Conservation (phyloP, 2,888 invertebrate genomes). For the Ceriagrion tenellum region DNA sequence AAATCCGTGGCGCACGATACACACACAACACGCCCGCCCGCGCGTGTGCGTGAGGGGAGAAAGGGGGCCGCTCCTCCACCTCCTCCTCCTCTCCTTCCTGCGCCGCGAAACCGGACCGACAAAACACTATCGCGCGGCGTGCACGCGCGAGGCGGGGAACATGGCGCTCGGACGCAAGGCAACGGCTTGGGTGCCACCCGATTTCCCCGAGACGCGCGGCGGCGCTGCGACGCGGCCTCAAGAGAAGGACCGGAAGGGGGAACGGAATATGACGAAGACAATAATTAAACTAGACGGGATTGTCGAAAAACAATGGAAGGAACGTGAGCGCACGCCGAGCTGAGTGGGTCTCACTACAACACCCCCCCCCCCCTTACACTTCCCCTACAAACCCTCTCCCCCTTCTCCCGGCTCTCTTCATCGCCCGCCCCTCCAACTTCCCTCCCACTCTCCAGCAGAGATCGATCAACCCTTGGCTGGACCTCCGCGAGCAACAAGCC, state of each 20-base stretch:
- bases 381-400: not conserved
- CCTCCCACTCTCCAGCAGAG: not conserved
- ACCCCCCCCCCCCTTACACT: not conserved
- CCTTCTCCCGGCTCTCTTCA: not conserved
- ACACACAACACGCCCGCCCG: not conserved
- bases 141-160: too few species aligned
- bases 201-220: not conserved
- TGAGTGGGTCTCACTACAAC: too few species aligned
- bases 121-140: not conserved
- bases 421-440: not conserved
- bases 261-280: not conserved
- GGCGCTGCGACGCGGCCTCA: too few species aligned
- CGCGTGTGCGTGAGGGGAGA: too few species aligned
- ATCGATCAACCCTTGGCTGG: conserved; percentile 30
- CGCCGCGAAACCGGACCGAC: not conserved
- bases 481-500: conserved; percentile 36
- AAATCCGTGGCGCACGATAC: not conserved
- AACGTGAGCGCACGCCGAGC: not conserved
- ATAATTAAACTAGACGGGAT: not conserved
- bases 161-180: too few species aligned
- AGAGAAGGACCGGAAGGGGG: not conserved
- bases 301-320: not conserved
- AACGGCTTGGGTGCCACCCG: too few species aligned
- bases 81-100: too few species aligned
- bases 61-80: not conserved